A percentile compares a stretch with the other conserved stretches of the same genome.
phyloP scores from a whole-genome alignment of 2,888 invertebrate genomes.

The Oscheius myriophilus region DNA sequence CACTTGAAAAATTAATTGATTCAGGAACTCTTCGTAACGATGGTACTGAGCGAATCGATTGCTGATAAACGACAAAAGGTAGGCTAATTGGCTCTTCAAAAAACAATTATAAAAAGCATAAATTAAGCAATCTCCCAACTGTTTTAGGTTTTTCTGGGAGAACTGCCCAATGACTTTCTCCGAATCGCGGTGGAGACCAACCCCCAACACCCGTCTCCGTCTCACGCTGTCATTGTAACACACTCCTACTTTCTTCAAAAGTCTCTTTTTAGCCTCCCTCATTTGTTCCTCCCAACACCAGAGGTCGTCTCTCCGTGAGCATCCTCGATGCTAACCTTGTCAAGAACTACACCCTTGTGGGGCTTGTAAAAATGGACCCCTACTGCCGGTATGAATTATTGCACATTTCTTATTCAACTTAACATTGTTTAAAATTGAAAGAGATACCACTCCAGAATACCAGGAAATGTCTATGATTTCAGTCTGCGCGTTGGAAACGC shows the following conservation, averaged over 20 bases:
- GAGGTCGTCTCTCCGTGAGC: slow-evolving; percentile 67
- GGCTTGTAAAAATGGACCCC: slow-evolving; percentile 64
- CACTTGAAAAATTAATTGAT: neutral
- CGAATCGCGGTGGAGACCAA: slow-evolving; percentile 50
- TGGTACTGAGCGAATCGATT: slow-evolving; percentile 28
- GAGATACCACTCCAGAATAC: too few relatives aligned
- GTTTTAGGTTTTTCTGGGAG: slow-evolving; percentile 58
- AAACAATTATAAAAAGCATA: too few relatives aligned
- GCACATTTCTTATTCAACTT: neutral
- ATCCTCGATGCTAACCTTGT: slow-evolving; percentile 68
- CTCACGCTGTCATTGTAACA: neutral
- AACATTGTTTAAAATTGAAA: too few relatives aligned
- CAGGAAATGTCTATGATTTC: too few relatives aligned
- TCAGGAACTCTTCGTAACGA: neutral
- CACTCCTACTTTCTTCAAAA: too few relatives aligned
- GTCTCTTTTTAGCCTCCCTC: slow-evolving; percentile 17
- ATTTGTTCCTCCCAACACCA: slow-evolving; percentile 71
- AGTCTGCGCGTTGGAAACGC: slow-evolving; percentile 90
- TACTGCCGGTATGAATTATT: slow-evolving; percentile 45
- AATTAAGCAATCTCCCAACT: too few relatives aligned
- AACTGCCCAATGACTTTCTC: slow-evolving; percentile 60
- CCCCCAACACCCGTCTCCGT: slow-evolving; percentile 17
- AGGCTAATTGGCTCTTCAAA: neutral
- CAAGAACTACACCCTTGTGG: slow-evolving; percentile 66
- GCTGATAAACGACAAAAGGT: slow-evolving; percentile 33